Percentiles rank a stretch among this genome's conserved stretches.
These are phyloP conservation scores for Labeo catla DNA, from an alignment of 2,113 vertebrate species.

Conservation along the genomic window DNA sequence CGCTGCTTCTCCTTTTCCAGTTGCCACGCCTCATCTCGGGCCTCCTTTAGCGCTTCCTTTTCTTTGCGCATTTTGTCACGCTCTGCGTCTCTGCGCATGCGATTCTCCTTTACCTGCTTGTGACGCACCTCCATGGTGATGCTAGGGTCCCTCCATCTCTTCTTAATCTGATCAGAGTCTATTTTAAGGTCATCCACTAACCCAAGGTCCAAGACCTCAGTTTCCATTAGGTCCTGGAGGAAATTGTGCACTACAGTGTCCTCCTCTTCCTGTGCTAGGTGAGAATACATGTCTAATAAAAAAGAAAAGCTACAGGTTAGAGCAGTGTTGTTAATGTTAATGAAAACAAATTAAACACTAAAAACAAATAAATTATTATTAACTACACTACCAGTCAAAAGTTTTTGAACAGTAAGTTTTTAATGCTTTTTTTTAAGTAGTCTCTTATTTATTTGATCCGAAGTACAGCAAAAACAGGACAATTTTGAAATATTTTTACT, in stretches of 20 bases:
- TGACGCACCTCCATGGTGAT: slow-evolving; percentile 92
- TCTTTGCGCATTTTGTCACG: slow-evolving; percentile 75
- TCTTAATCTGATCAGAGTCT: slow-evolving; percentile 69
- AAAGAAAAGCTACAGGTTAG: background rate
- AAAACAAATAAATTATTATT: background rate
- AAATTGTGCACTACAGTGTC: slow-evolving; percentile 77
- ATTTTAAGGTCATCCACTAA: slow-evolving; percentile 75
- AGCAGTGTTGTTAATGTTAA: background rate
- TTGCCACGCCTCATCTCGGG: slow-evolving; percentile 76
- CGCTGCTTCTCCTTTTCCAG: slow-evolving; percentile 76
- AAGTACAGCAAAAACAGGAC: too few relatives aligned
- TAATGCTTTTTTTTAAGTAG: too few relatives aligned
- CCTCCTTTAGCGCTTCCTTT: slow-evolving; percentile 70
- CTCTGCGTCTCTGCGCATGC: slow-evolving; percentile 76
- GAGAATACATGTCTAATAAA: slow-evolving; percentile 82
- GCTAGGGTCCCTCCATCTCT: slow-evolving; percentile 77
- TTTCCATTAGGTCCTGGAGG: slow-evolving; percentile 86
- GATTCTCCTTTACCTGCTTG: slow-evolving; percentile 90
- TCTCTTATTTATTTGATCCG: too few relatives aligned
- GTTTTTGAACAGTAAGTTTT: too few relatives aligned
- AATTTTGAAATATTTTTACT: too few relatives aligned
- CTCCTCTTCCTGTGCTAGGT: slow-evolving; percentile 84
- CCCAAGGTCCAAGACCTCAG: slow-evolving; percentile 76
- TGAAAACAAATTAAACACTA: background rate
- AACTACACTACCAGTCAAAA: background rate